Conservation (phyloP, 2,888 invertebrate species). For the Zygogramma bicolorata region DNA sequence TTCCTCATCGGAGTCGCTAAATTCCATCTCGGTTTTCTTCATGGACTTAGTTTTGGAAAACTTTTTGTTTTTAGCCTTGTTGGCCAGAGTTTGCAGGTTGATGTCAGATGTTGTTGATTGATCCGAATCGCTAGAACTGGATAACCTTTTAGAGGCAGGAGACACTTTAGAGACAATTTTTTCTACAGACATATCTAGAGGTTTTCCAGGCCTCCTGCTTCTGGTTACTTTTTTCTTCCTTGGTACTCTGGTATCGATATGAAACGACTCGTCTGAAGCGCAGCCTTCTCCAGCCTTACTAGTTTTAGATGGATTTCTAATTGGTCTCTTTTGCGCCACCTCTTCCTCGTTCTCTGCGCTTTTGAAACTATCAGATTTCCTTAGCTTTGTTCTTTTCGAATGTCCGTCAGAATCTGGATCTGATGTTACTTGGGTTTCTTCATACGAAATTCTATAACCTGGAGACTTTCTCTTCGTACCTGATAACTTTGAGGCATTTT, state of each 20-base stretch:
- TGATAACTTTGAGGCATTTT: slow-evolving; percentile 27
- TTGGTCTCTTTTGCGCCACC: slow-evolving; percentile 44
- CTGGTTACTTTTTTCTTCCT: slow-evolving; percentile 54
- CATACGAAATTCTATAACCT: neutral
- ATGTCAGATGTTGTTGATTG: slow-evolving; percentile 54
- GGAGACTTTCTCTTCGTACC: neutral
- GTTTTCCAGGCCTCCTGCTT: slow-evolving; percentile 42
- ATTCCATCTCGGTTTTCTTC: slow-evolving; percentile 55
- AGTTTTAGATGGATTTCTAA: slow-evolving; percentile 46
- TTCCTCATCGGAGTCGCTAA: slow-evolving; percentile 77
- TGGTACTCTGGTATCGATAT: slow-evolving; percentile 51
- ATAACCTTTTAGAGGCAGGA: neutral
- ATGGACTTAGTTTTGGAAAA: slow-evolving; percentile 52
- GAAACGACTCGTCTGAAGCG: slow-evolving; percentile 57
- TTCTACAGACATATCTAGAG: slow-evolving; percentile 27
- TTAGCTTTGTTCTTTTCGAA: neutral
- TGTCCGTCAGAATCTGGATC: neutral
- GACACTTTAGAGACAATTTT: slow-evolving; percentile 3
- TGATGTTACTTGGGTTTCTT: neutral
- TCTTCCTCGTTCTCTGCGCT: slow-evolving; percentile 19
- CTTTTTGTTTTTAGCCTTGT: slow-evolving; percentile 51
- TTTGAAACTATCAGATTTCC: slow-evolving; percentile 38
- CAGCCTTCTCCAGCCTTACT: slow-evolving; percentile 43
- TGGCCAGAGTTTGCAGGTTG: slow-evolving; percentile 48
- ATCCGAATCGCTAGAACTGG: slow-evolving; percentile 49